Evolutionary conservation across 2,888 invertebrate genomes (phyloP).

Genomic region (Caenorhabditis auriculariae): DNA sequence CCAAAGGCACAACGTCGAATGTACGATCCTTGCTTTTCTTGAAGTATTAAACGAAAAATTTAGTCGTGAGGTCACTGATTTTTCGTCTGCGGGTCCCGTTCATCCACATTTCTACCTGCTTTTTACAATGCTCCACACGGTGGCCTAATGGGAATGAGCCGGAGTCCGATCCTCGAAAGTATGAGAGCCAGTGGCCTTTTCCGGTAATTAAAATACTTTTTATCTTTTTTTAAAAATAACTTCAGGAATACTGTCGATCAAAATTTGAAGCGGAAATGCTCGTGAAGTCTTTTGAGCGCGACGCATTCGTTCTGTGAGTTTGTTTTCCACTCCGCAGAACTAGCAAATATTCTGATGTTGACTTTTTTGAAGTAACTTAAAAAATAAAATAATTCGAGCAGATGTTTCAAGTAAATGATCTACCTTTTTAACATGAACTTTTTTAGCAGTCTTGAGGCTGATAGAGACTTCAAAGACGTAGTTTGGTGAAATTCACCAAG

Average conservation of each 20-base stretch:
- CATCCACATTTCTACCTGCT: conserved; percentile 47
- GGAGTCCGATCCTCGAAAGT: conserved; percentile 35
- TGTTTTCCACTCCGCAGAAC: too few relatives aligned
- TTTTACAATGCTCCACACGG: conserved; percentile 49
- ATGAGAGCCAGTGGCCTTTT: conserved; percentile 34
- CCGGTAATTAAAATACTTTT: conserved; percentile 1
- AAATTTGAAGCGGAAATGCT: conserved; percentile 45
- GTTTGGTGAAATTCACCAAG: too few relatives aligned
- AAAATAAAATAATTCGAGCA: background rate
- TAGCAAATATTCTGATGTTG: too few relatives aligned
- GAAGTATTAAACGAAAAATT: conserved; percentile 15
- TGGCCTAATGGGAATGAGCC: conserved; percentile 55
- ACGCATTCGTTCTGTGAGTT: conserved; percentile 24
- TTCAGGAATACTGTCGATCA: conserved; percentile 46
- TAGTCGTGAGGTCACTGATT: conserved; percentile 32
- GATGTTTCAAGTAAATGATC: background rate
- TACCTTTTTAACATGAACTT: too few relatives aligned
- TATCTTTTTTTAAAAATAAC: background rate
- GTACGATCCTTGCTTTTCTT: conserved; percentile 16
- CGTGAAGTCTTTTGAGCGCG: conserved; percentile 13
- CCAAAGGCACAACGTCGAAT: conserved; percentile 43
- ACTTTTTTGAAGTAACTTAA: too few relatives aligned
- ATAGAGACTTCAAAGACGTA: too few relatives aligned
- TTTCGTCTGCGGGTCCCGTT: conserved; percentile 18
- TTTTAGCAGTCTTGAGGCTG: too few relatives aligned